Evolutionary conservation across 1,140 invertebrate species (phyloP), one percentile per base, ranked within the genome.

Genomic region (Drosophila bocqueti): DNA sequence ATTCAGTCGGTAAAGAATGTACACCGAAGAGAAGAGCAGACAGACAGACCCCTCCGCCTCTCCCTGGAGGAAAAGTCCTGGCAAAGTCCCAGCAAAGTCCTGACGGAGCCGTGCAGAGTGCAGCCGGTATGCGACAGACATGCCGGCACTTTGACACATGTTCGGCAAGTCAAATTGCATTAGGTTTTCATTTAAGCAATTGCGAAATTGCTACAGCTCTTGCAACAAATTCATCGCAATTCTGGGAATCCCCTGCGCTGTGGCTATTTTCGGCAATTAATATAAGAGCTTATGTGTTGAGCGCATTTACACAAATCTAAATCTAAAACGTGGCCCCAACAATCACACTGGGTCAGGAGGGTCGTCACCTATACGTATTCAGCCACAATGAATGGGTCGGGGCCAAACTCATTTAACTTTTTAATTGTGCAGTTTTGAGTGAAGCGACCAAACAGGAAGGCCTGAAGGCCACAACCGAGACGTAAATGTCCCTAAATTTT

Each of bases 361-460:
- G 34, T 21, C 15, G 15, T 21, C 15, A 36, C 11, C 61, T 49
- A 21, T 45, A 49, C 11, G 54, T n/a, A 45, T 73, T 71, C 43
- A 59, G 43, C 47, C 42, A 34, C 52, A 76, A 49, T 49, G 46
- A 79, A 86, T 76, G 83, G 64, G 64, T 38, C 63, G 52, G 65
- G 34, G 55, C 34, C 50, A 79, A 89, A 43, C 77, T 81, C 85
- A 90, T 84, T 89, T 90, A 89, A 89, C 85, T 79, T 90, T 89
- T 84, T 89, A 89, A 89, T 87, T 87, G 84, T 84, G 69, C 77
- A 89, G 75, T 68, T 86, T 85, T 81, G 82, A 78, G 74, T 75
- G 58, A 78, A 64, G 77, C 68, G 54, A 49, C 43, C 66, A 66
- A 68, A 75, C 65, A 68, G 54, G 65, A 63, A 75, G 58, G 63